Percentiles rank a stretch among this genome's conserved stretches.
These are phyloP conservation scores for Thymallus thymallus DNA, from an alignment of 2,113 vertebrate species.

Conservation along the genomic window DNA sequence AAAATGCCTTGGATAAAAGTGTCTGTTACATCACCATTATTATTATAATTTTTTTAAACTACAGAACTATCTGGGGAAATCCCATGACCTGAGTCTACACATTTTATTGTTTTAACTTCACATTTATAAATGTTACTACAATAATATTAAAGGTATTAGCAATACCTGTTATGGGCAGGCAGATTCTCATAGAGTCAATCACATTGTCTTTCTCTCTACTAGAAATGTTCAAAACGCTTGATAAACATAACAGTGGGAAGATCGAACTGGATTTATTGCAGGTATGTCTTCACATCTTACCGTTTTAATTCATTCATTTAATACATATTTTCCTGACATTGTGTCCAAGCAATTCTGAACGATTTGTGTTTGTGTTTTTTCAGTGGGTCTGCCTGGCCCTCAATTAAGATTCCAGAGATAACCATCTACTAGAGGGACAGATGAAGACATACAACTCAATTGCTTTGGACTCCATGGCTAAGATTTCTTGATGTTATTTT, in stretches of 20 bases:
- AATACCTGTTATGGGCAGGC: no score
- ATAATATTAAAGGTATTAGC: no score
- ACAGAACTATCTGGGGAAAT: not conserved
- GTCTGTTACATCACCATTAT: no score
- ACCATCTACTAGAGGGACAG: not conserved
- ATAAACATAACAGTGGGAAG: constrained; percentile 50
- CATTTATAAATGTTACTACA: not conserved
- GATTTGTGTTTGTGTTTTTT: constrained; percentile 11
- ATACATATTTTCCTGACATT: not conserved
- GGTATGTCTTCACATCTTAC: constrained; percentile 37
- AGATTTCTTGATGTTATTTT: not conserved
- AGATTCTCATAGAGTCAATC: not conserved
- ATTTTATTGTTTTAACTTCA: not conserved
- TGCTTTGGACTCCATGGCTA: not conserved
- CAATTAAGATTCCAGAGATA: constrained; percentile 31
- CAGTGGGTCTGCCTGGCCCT: constrained; percentile 65
- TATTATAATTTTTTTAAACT: no score
- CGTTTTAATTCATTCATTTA: not conserved
- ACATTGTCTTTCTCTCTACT: not conserved
- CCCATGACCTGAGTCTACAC: no score
- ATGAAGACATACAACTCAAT: not conserved
- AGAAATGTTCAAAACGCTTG: constrained; percentile 66
- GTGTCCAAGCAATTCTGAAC: no score
- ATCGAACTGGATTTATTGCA: constrained; percentile 63
- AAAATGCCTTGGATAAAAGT: no score